Evolutionary conservation across 2,888 invertebrate genomes (phyloP).

Genomic region (Galeruca laticollis): DNA sequence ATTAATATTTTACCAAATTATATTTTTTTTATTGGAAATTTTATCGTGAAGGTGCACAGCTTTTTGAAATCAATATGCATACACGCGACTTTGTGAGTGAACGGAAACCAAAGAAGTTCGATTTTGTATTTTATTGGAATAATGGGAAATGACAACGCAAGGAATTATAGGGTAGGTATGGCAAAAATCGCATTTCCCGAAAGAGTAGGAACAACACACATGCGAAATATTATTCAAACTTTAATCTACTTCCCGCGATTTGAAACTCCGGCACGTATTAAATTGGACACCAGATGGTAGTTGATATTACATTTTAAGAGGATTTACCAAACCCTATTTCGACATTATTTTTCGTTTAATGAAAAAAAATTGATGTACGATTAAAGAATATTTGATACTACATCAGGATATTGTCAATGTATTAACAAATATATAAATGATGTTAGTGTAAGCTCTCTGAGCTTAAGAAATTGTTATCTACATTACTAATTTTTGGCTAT

Average conservation of each 20-base stretch:
- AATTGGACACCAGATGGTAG: slow-evolving; percentile 48
- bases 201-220: slow-evolving; percentile 39
- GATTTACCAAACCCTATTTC: slow-evolving; percentile 29
- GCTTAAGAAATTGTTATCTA: neutral
- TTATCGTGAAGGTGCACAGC: too few species aligned
- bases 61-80: slow-evolving; percentile 1
- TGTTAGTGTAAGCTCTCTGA: neutral
- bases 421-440: neutral
- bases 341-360: slow-evolving; percentile 24
- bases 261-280: slow-evolving; percentile 45
- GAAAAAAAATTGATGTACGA: slow-evolving; percentile 21
- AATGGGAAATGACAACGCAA: slow-evolving; percentile 17
- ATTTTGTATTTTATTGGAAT: slow-evolving; percentile 7
- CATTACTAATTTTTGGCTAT: too few species aligned
- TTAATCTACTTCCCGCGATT: slow-evolving; percentile 44
- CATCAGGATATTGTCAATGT: neutral
- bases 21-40: too few species aligned
- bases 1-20: too few species aligned
- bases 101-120: neutral
- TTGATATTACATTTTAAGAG: slow-evolving; percentile 34
- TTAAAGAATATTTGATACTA: slow-evolving; percentile 1
- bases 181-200: slow-evolving; percentile 35
- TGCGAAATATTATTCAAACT: slow-evolving; percentile 46
- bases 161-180: slow-evolving; percentile 18
- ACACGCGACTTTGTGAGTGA: slow-evolving; percentile 1